Percentiles rank a stretch among this genome's conserved stretches.
Conservation (phyloP, 1,140 invertebrate genomes). For the Spodoptera litura region DNA sequence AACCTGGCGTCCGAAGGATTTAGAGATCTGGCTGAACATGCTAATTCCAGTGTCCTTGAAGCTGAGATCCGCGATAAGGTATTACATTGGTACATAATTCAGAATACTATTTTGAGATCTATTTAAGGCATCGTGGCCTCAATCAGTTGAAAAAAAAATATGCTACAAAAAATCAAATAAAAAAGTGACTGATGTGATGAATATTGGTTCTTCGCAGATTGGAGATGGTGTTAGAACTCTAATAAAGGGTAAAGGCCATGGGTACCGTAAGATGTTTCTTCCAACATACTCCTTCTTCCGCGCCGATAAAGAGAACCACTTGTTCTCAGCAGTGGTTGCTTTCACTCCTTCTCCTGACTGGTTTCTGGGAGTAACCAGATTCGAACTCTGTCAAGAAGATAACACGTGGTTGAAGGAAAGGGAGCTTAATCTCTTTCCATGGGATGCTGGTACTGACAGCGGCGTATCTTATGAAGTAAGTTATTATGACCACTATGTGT, state of each 20-base stretch:
- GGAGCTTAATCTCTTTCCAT: slow-evolving; percentile 74
- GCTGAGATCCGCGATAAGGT: slow-evolving; percentile 75
- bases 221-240: slow-evolving; percentile 74
- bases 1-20: slow-evolving; percentile 67
- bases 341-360: slow-evolving; percentile 78
- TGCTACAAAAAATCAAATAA: no score
- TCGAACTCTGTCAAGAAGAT: slow-evolving; percentile 73
- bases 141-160: no score
- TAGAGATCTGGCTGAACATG: slow-evolving; percentile 70
- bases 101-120: no score
- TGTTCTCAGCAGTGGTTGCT: slow-evolving; percentile 68
- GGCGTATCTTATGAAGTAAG: slow-evolving; percentile 79
- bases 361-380: slow-evolving; percentile 76
- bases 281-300: slow-evolving; percentile 75
- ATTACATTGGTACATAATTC: background rate
- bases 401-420: slow-evolving; percentile 74
- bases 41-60: slow-evolving; percentile 74
- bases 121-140: no score
- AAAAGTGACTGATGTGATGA: no score
- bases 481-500: background rate
- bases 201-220: slow-evolving; percentile 57
- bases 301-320: slow-evolving; percentile 68
- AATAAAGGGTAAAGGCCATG: slow-evolving; percentile 79
- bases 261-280: slow-evolving; percentile 72
- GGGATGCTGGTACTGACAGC: slow-evolving; percentile 79